A percentile compares a stretch with the other conserved stretches of the same genome.
Conservation (phyloP, 2,113 vertebrate genomes). For the Lasiurus cinereus region DNA sequence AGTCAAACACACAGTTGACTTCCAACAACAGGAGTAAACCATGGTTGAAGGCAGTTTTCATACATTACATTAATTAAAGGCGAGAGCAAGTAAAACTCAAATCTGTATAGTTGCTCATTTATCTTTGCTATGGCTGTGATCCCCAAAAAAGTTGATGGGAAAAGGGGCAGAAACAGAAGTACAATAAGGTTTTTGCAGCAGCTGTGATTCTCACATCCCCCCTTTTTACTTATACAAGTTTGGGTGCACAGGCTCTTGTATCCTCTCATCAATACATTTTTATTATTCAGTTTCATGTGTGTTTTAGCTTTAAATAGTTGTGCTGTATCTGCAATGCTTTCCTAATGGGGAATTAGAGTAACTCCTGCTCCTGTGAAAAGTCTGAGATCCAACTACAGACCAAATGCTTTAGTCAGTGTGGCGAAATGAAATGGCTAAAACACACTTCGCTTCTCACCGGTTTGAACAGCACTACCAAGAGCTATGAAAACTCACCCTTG, state of each 20-base stretch:
- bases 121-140: background rate
- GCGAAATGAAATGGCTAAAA: background rate
- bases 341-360: background rate
- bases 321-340: conserved; percentile 31
- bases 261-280: background rate
- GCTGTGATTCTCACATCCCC: background rate
- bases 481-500: background rate
- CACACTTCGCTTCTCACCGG: background rate
- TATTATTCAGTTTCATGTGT: background rate
- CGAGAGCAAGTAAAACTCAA: background rate
- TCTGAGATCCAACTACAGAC: background rate
- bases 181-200: background rate
- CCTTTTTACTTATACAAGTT: background rate
- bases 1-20: background rate
- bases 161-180: background rate
- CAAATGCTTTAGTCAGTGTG: background rate
- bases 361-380: background rate
- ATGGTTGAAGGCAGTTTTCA: background rate
- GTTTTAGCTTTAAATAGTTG: background rate
- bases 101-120: too few relatives aligned
- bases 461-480: background rate
- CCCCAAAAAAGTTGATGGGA: background rate
- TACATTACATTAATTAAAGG: background rate
- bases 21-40: conserved; percentile 3
- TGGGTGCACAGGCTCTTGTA: background rate